Evolutionary conservation across 1,140 invertebrate genomes (phyloP), one percentile per base, ranked within the genome.

Genomic region (Apis laboriosa): DNA sequence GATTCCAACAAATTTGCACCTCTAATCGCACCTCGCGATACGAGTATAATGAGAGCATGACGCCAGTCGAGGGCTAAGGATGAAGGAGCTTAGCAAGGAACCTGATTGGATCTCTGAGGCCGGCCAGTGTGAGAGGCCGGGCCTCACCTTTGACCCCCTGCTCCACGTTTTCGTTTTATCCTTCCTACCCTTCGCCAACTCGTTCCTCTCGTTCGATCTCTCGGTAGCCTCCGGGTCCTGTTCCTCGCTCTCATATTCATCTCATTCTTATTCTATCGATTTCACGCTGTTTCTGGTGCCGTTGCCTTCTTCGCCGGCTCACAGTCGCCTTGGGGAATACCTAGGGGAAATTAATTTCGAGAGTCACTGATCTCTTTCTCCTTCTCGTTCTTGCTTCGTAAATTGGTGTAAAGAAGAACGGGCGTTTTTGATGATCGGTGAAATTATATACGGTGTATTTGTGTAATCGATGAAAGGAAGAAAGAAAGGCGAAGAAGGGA

Each of bases 91-190:
- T 87, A 85, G 80, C 89, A 80, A 89, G 86, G 80, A 86, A 89
- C 87, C 89, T 92, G 92, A 94, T 94, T 93, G 92, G 92, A 94
- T 94, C 92, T 92, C 87, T 83, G 89, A 83, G 90, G 83, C 89
- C 87, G 90, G 91, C 90, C 88, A 92, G 92, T 91, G 92, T 90
- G 92, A 93, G 91, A 92, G 92, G 92, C 92, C 85, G 91, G 90
- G 90, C 91, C 90, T 93, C 92, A 93, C 92, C 93, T 94, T 92
- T 93, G 92, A 93, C 93, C 92, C 90, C 90, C 13, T 86, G 89
- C 85, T 83, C 84, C 71, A 84, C 76, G 83, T 86, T 77, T 79
- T 90, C 84, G 71, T 84, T 73, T 84, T 86, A 73, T 75, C 77
- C 86, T 84, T 75, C 81, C 72, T 78, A 86, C 53, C 73, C 79